Percentiles rank a stretch among this genome's conserved stretches.
These are phyloP conservation scores for Euphydryas editha DNA, from an alignment of 2,888 invertebrate genomes.

Conservation along the genomic window DNA sequence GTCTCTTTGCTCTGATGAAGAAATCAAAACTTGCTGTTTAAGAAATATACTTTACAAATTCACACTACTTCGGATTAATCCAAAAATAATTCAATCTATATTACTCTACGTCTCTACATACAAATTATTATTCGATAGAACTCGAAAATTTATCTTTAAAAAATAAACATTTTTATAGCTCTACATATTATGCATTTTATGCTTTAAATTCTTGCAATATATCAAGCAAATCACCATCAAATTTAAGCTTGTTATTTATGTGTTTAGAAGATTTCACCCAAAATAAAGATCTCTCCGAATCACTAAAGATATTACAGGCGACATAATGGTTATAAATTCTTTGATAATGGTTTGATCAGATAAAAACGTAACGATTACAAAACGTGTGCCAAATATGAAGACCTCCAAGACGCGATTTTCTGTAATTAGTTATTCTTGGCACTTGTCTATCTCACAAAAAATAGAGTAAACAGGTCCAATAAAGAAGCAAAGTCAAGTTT, in stretches of 20 bases:
- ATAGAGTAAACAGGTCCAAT: not conserved
- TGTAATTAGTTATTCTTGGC: constrained; percentile 20
- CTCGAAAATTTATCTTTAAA: too few species aligned
- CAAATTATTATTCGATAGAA: too few species aligned
- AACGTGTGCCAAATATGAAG: constrained; percentile 26
- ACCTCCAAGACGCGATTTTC: constrained; percentile 21
- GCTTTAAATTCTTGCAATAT: not conserved
- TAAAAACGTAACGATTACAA: constrained; percentile 20
- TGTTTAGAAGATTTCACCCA: not conserved
- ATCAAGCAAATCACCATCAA: not conserved
- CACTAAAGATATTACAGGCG: constrained; percentile 26
- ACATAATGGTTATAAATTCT: constrained; percentile 28
- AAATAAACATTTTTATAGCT: too few species aligned
- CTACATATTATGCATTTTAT: too few species aligned
- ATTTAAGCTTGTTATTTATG: not conserved
- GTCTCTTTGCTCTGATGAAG: too few species aligned
- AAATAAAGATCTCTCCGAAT: constrained; percentile 23
- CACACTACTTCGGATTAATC: too few species aligned
- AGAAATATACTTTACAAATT: too few species aligned
- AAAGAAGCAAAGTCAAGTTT: not conserved
- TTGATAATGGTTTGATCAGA: constrained; percentile 14
- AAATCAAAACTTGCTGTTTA: too few species aligned
- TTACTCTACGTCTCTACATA: too few species aligned
- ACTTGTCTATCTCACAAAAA: constrained; percentile 5
- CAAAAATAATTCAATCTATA: too few species aligned